phyloP scores from a whole-genome alignment of 2,888 invertebrate genomes.

The Yponomeuta sedellus region DNA sequence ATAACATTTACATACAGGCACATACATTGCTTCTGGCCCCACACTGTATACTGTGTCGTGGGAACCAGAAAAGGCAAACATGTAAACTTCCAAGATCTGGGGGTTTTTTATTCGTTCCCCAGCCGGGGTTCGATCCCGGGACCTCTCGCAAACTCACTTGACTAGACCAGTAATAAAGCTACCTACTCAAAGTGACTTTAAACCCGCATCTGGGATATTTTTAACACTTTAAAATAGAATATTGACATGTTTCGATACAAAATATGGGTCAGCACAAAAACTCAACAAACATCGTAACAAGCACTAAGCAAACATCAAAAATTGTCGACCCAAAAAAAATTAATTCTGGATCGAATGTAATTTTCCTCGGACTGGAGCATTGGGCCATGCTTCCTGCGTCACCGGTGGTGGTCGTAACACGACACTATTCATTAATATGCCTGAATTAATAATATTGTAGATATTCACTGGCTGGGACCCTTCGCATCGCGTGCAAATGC shows the following conservation, averaged over 20 bases:
- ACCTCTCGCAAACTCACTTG: too few species aligned
- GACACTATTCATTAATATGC: conserved; percentile 71
- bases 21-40: too few species aligned
- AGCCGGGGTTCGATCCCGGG: too few species aligned
- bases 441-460: conserved; percentile 72
- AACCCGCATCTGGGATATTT: too few species aligned
- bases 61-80: too few species aligned
- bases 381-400: conserved; percentile 72
- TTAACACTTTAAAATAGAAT: too few species aligned
- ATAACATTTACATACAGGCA: too few species aligned
- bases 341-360: neutral
- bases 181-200: too few species aligned
- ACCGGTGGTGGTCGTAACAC: conserved; percentile 69
- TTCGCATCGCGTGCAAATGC: conserved; percentile 67
- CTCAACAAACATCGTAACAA: neutral
- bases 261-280: neutral
- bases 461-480: conserved; percentile 56
- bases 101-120: too few species aligned
- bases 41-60: too few species aligned
- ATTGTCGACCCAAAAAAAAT: neutral
- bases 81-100: too few species aligned
- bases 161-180: too few species aligned
- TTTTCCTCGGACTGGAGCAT: conserved; percentile 62
- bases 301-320: neutral
- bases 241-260: neutral